These are phyloP conservation scores for Cirrhinus mrigala DNA, from an alignment of 2,797 vertebrate genomes.

Conservation along the genomic window DNA sequence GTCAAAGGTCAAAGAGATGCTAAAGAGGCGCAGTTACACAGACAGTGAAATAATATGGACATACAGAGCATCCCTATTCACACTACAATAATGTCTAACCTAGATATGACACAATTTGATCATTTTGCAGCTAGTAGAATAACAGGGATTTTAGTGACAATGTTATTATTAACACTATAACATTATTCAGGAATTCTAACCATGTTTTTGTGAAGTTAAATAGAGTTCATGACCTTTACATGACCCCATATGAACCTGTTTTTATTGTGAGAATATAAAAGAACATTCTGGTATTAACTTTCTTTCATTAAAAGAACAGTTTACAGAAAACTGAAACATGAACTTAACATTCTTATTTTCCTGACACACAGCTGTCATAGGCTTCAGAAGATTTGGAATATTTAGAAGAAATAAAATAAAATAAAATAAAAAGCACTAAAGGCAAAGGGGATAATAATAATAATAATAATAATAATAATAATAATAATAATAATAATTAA, in stretches of 20 bases:
- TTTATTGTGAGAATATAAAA: conserved; percentile 71
- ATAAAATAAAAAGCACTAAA: not conserved
- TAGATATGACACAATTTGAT: not conserved
- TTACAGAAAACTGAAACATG: not conserved
- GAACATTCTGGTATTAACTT: not conserved
- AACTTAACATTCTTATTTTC: not conserved
- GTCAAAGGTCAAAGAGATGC: conserved; percentile 73
- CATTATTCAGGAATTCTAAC: not conserved
- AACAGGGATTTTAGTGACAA: not conserved
- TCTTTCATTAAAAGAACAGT: not conserved
- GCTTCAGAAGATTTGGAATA: not conserved
- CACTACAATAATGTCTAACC: not conserved
- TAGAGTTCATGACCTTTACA: conserved; percentile 86
- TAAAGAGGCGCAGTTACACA: conserved; percentile 36
- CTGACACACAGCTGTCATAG: not conserved
- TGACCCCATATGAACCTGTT: conserved; percentile 88
- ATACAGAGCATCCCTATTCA: conserved; percentile 1
- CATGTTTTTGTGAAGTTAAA: conserved; percentile 24
- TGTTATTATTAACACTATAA: not conserved
- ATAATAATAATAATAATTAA: not conserved
- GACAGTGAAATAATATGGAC: conserved; percentile 17
- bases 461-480: not conserved
- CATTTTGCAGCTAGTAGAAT: not conserved
- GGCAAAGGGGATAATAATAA: not conserved
- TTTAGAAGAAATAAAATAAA: not conserved